Evolutionary conservation across 2,888 invertebrate genomes (phyloP), one percentile per base, ranked within the genome.

Genomic region (Papilio elwesi): DNA sequence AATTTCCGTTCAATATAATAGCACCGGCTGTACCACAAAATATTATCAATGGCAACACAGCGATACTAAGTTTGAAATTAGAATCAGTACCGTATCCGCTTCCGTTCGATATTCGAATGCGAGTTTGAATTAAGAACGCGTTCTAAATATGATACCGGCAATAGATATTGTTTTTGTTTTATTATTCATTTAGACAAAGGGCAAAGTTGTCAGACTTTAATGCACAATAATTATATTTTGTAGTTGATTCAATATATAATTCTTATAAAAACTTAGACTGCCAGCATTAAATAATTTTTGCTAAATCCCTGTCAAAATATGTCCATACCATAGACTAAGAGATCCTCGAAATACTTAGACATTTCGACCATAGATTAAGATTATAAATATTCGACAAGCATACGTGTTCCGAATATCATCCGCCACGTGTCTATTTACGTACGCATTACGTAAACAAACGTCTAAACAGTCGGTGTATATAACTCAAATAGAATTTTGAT

Each of bases 21-120:
- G 85, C 85, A 84, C 80, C 81, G 82, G 82, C 84, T 88, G 87
- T 87, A 74, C 72, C 75, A 90, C 90, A 88, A 89, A 87, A 89
- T 90, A 88, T 92, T 93, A 92, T 93, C 93, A 91, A 92, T 92
- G 88, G 87, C 87, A 89, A 88, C 89, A 86, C 90, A 88, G 90
- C 90, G 89, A 90, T 92, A 90, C 90, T 91, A 89, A 86, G 88
- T 91, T 91, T 87, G 91, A 90, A 92, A 89, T 93, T 93, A 90
- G 92, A 93, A 93, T 93, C 93, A 91, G 90, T 90, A 91, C 90
- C 83, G 92, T 90, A 89, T 93, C 93, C 93, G 91, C 87, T 93
- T 93, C 93, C 93, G 93, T 92, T 92, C 92, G 91, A 93, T 92
- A 93, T 91, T 93, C 82, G 85, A 88, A 89, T 82, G 84, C 82